These are phyloP conservation scores for Trogon surrucura DNA, from an alignment of 2,113 vertebrate genomes.

Conservation along the genomic window DNA sequence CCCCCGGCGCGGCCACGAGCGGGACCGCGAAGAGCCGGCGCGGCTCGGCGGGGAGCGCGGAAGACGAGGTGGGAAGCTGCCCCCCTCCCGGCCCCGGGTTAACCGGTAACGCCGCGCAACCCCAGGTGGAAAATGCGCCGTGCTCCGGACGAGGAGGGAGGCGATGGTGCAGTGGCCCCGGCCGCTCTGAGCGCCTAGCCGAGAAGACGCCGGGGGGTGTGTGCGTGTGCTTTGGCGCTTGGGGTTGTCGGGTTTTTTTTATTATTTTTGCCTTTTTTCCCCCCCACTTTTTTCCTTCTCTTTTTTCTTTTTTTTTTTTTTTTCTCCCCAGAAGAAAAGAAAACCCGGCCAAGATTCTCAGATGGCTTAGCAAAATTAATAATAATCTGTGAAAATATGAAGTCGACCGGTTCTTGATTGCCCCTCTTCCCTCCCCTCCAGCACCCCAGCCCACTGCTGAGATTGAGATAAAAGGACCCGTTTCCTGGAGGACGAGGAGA, in stretches of 20 bases:
- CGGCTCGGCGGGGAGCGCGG: neutral
- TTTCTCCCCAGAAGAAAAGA: neutral
- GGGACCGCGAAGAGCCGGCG: neutral
- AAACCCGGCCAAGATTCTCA: conserved; percentile 14
- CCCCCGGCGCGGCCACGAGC: neutral
- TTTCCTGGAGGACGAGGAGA: conserved; percentile 50
- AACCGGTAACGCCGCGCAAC: conserved; percentile 20
- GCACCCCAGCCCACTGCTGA: conserved; percentile 38
- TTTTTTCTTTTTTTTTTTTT: neutral
- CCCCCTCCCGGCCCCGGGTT: neutral
- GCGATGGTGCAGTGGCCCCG: conserved; percentile 4
- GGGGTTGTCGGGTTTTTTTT: neutral
- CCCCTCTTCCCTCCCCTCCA: conserved; percentile 25
- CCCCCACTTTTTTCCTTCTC: fast-evolving
- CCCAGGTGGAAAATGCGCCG: conserved; percentile 34
- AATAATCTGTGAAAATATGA: conserved; percentile 53
- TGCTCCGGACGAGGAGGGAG: neutral
- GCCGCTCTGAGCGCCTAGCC: neutral
- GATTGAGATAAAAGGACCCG: conserved; percentile 43
- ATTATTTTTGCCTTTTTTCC: neutral
- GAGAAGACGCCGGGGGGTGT: neutral
- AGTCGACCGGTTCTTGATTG: conserved; percentile 47
- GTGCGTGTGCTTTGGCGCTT: neutral
- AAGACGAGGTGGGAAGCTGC: conserved; percentile 33
- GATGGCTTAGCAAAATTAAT: conserved; percentile 50